These are phyloP conservation scores for Ophioninae sp. DNA, from an alignment of 2,888 invertebrate genomes.

Conservation along the genomic window DNA sequence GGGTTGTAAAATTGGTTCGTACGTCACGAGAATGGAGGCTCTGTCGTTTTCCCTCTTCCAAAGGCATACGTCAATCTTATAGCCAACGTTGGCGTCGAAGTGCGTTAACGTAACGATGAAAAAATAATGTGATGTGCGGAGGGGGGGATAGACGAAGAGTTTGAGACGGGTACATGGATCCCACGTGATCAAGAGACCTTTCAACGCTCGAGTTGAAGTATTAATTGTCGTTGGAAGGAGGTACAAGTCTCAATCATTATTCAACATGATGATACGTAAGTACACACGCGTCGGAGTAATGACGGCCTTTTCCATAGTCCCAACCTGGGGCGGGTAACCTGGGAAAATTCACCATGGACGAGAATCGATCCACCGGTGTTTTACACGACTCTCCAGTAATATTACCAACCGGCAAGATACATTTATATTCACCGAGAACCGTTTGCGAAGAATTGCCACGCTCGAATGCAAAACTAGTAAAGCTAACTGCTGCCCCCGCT, in stretches of 20 bases:
- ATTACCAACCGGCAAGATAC: neutral
- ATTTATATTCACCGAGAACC: conserved; percentile 28
- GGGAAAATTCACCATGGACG: conserved; percentile 1
- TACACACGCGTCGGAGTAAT: neutral
- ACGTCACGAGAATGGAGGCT: too few species aligned
- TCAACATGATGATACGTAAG: conserved; percentile 5
- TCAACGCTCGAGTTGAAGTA: neutral
- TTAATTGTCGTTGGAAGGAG: conserved; percentile 10
- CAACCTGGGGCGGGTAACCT: neutral
- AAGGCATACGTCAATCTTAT: too few species aligned
- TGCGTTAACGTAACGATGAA: neutral
- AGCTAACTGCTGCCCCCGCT: conserved; percentile 21
- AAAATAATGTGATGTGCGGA: neutral
- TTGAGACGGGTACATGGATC: neutral
- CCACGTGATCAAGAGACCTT: conserved; percentile 7
- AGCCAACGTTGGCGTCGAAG: too few species aligned
- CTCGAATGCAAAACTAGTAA: conserved; percentile 28
- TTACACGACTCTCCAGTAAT: conserved; percentile 1
- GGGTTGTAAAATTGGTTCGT: too few species aligned
- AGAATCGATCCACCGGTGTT: conserved; percentile 1
- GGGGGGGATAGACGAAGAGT: neutral
- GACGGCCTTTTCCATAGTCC: too few species aligned
- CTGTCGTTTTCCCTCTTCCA: too few species aligned
- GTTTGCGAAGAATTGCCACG: conserved; percentile 34
- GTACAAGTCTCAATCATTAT: conserved; percentile 33